A percentile compares a stretch with the other conserved stretches of the same genome.
Conservation (phyloP, 2,113 vertebrate genomes). For the Harpagus bidentatus region DNA sequence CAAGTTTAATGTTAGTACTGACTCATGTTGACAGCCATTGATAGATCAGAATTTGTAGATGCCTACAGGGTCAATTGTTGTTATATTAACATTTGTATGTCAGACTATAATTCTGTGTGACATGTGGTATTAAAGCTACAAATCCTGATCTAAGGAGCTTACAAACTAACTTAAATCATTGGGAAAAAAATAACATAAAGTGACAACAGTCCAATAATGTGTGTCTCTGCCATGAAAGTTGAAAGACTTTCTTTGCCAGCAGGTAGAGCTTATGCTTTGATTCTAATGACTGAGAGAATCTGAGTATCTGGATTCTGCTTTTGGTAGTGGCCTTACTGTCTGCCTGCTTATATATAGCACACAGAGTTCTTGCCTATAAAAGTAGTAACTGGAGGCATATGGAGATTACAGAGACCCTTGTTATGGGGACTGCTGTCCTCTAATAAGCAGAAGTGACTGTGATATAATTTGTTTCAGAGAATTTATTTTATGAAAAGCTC, state of each 20-base stretch:
- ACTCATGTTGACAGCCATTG: background rate
- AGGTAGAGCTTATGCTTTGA: background rate
- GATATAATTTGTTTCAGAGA: background rate
- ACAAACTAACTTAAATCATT: background rate
- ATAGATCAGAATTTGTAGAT: slow-evolving; percentile 9
- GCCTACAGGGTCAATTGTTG: background rate
- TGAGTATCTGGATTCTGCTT: background rate
- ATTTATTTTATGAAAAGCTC: background rate
- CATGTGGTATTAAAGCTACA: background rate
- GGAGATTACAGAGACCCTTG: background rate
- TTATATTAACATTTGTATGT: background rate
- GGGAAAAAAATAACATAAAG: background rate
- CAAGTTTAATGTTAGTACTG: background rate
- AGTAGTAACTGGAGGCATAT: background rate
- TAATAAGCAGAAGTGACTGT: background rate
- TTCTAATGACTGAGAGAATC: background rate
- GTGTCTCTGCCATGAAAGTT: background rate
- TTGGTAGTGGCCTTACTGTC: background rate
- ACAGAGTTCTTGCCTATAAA: background rate
- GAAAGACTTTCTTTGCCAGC: background rate
- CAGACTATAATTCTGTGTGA: background rate
- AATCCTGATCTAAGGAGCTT: background rate
- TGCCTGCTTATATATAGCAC: background rate
- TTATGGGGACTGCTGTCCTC: background rate
- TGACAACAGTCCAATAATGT: background rate